Conservation (phyloP, 2,888 invertebrate species). For the Lepidocyrtoides sp. region DNA sequence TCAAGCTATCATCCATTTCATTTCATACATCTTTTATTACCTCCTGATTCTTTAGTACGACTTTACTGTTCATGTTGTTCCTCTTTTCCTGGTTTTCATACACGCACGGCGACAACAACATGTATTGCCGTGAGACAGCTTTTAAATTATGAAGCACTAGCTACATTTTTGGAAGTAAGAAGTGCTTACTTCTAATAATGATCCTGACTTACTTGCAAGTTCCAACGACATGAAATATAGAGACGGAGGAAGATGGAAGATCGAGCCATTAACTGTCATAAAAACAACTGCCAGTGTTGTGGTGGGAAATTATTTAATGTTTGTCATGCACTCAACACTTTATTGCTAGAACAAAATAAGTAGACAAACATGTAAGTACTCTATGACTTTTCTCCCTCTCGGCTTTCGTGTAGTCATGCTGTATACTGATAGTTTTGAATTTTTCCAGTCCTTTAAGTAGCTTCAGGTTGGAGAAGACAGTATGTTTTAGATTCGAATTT, state of each 20-base stretch:
- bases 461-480: no score
- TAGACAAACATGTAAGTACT: no score
- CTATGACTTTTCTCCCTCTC: no score
- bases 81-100: background rate
- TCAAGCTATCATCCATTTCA: constrained; percentile 53
- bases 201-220: background rate
- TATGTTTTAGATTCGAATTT: no score
- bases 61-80: background rate
- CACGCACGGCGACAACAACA: background rate
- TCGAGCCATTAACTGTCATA: constrained; percentile 62
- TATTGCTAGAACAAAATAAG: no score
- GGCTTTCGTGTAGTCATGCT: no score
- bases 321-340: constrained; percentile 6
- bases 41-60: constrained; percentile 22
- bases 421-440: no score
- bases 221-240: background rate
- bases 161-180: background rate
- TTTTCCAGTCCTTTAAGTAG: no score
- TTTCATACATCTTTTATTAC: constrained; percentile 59
- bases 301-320: constrained; percentile 27
- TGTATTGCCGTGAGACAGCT: background rate
- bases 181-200: background rate
- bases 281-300: constrained; percentile 48
- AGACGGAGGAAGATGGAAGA: background rate
- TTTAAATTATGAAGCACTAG: background rate